Evolutionary conservation across 2,888 invertebrate genomes (phyloP).

Genomic region (Eurois occulta): DNA sequence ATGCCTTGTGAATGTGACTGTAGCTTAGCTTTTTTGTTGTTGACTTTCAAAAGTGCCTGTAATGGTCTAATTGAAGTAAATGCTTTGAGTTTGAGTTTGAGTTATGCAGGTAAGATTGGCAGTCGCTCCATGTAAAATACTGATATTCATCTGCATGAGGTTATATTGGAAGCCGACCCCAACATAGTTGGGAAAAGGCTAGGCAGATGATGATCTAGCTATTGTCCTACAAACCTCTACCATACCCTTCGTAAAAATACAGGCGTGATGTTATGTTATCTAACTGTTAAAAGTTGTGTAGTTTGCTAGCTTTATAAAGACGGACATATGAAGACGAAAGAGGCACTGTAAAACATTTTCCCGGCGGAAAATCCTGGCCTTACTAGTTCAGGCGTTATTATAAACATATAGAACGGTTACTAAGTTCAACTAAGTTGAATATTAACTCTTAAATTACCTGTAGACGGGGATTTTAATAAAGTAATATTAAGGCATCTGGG

Average conservation of each 20-base stretch:
- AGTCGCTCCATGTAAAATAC: no score
- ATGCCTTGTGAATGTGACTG: no score
- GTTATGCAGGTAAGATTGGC: no score
- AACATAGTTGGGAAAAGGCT: neutral
- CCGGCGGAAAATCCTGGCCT: constrained; percentile 48
- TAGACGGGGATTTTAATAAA: constrained; percentile 40
- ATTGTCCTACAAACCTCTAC: neutral
- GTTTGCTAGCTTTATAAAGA: constrained; percentile 30
- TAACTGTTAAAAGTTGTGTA: neutral
- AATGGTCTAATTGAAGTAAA: no score
- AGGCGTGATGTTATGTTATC: neutral
- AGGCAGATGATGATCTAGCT: neutral
- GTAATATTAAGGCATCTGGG: constrained; percentile 12
- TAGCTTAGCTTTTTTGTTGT: no score
- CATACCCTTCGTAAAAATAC: neutral
- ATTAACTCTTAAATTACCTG: constrained; percentile 50
- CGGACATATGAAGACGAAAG: constrained; percentile 19
- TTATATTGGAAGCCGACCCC: neutral
- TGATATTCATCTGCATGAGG: neutral
- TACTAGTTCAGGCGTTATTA: constrained; percentile 45
- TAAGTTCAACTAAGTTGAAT: constrained; percentile 41
- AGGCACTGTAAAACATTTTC: constrained; percentile 23
- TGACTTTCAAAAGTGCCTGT: no score
- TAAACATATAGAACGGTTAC: constrained; percentile 35
- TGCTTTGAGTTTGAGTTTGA: no score